Base-by-base conservation (phyloP, 2,888 invertebrate species). In the Aricia artaxerxes region DNA sequence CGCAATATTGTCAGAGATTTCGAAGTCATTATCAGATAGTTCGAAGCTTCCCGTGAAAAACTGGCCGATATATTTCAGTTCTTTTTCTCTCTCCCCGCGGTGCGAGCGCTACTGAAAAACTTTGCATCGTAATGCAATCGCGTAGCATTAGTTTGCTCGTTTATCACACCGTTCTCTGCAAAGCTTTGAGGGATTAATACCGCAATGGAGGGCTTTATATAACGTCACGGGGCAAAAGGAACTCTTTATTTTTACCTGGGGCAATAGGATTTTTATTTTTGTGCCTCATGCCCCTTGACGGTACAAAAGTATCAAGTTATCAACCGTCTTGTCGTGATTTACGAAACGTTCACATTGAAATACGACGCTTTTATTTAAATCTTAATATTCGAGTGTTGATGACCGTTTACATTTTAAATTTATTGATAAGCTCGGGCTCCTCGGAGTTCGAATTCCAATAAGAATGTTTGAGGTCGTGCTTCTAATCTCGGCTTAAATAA, bases 121-220 rank as follows among this genome's bases (percentile, higher is more conserved):
- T 92, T 93, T 91, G 90, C 91, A 90, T 92, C 91, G 92, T 92
- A 92, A 92, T 91, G 92, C 92, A 91, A 92, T 94, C 92, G 88
- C 86, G 88, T 84, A 88, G 93, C 89, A 93, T 94, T 93, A 93
- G 92, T 91, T 92, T 88, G 86, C 88, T 88, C 90, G 90, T 94
- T 91, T 93, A 92, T 94, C 93, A 94, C 89, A 85, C 86, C 86
- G 86, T 87, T 88, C 87, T 88, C 88, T 87, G 88, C 87, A 88
- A 89, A 89, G 92, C 92, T 94, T 93, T 93, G 93, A 93, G 92
- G 91, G 92, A 93, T 94, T 93, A 93, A 91, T 92, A 89, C 87
- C 85, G 86, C 84, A 84, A 85, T 85, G 84, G 88, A 89, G 40
- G 60, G 73, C 57, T 75, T 49, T 78, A 78, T 78, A 38, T 38